A percentile compares a stretch with the other conserved stretches of the same genome.
phyloP scores from a whole-genome alignment of 1,140 invertebrate genomes.

The Apis florea region DNA sequence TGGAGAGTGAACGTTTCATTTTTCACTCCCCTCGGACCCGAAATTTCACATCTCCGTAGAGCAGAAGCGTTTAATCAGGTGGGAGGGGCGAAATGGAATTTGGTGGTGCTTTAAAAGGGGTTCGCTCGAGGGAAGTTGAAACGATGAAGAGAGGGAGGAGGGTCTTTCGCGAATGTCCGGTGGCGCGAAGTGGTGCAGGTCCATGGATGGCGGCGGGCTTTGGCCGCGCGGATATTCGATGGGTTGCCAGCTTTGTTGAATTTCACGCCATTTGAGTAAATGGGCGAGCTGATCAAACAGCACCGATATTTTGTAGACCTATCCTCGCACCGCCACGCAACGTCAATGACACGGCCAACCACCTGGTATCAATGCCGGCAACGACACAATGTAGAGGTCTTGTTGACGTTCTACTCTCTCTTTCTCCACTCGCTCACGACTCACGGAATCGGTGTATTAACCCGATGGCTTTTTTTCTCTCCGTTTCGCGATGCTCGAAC shows the following conservation, averaged over 20 bases:
- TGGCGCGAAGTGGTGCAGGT: neutral
- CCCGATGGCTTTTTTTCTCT: constrained; percentile 30
- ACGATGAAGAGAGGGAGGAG: constrained; percentile 4
- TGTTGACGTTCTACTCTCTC: constrained; percentile 37
- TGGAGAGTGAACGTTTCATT: constrained; percentile 46
- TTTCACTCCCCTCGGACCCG: constrained; percentile 41
- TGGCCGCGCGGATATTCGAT: constrained; percentile 60
- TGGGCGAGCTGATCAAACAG: constrained; percentile 75
- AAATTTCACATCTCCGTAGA: constrained; percentile 62
- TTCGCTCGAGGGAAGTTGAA: constrained; percentile 33
- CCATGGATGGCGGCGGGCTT: constrained; percentile 47
- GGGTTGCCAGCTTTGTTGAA: constrained; percentile 73
- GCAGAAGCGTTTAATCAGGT: constrained; percentile 66
- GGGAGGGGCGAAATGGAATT: constrained; percentile 57
- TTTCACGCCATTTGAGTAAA: constrained; percentile 77
- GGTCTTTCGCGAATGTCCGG: constrained; percentile 13
- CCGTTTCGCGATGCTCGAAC: constrained; percentile 2
- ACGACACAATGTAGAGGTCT: constrained; percentile 17
- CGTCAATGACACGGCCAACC: constrained; percentile 13
- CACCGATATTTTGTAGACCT: constrained; percentile 70
- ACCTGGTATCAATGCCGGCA: constrained; percentile 28
- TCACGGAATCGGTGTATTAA: constrained; percentile 32
- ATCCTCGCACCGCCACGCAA: constrained; percentile 47
- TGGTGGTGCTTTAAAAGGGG: constrained; percentile 62
- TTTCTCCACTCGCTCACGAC: constrained; percentile 7